phyloP scores from a whole-genome alignment of 2,888 invertebrate genomes.

The Branchinecta sandiegonensis region DNA sequence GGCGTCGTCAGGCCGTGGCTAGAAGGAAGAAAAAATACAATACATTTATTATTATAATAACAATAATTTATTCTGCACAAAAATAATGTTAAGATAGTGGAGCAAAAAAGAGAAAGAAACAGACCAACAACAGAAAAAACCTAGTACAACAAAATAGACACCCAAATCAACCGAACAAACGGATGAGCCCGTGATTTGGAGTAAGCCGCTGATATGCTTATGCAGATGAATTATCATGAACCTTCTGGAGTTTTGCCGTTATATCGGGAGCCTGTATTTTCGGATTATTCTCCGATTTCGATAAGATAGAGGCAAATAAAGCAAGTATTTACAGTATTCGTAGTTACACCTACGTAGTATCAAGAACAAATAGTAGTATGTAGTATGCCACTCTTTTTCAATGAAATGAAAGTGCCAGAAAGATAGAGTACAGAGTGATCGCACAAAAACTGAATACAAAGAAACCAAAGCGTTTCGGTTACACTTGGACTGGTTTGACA shows the following conservation, averaged over 20 bases:
- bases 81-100: not conserved
- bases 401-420: not conserved
- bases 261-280: not conserved
- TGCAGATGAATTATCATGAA: not conserved
- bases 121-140: not conserved
- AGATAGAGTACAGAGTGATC: not conserved
- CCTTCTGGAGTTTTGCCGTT: not conserved
- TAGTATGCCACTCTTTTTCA: not conserved
- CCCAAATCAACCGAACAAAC: not conserved
- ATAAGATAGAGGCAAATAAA: no score
- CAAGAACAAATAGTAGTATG: no score
- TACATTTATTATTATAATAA: not conserved
- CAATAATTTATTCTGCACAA: not conserved
- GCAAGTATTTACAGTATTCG: no score
- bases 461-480: constrained; percentile 3
- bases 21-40: not conserved
- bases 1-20: not conserved
- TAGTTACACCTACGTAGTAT: not conserved
- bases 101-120: not conserved
- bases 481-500: not conserved
- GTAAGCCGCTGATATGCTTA: not conserved
- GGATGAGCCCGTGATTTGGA: not conserved
- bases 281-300: not conserved
- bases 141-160: not conserved
- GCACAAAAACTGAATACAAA: constrained; percentile 1